Evolutionary conservation across 2,888 invertebrate genomes (phyloP).

Genomic region (Agrochola lota): DNA sequence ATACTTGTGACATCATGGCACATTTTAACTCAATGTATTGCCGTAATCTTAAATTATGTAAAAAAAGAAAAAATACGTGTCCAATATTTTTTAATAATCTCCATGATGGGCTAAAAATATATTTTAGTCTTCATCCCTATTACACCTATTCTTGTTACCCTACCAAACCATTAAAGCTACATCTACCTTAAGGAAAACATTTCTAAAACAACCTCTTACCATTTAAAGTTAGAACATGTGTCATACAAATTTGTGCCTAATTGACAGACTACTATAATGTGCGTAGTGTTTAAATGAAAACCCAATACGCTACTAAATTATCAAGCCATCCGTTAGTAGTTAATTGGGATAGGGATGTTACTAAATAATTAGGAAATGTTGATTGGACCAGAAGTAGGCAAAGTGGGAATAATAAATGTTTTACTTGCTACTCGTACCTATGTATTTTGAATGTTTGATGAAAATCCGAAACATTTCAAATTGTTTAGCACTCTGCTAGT

Average conservation of each 20-base stretch:
- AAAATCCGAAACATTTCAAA: not conserved
- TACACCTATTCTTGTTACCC: not conserved
- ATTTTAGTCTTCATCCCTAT: too few species aligned
- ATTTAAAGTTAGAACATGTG: constrained; percentile 1
- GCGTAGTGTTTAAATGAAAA: constrained; percentile 38
- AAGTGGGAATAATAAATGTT: constrained; percentile 6
- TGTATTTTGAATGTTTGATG: not conserved
- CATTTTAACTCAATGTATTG: too few species aligned
- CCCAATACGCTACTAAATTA: constrained; percentile 37
- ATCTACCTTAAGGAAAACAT: not conserved
- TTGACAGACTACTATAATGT: constrained; percentile 21
- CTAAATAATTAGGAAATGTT: constrained; percentile 22
- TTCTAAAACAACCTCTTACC: not conserved
- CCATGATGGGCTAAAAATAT: too few species aligned
- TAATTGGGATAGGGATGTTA: constrained; percentile 34
- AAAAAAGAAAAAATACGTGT: too few species aligned
- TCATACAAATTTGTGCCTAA: constrained; percentile 28
- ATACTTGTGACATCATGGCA: too few species aligned
- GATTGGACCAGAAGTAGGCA: not conserved
- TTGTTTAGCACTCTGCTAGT: not conserved
- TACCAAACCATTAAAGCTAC: not conserved
- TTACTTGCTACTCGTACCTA: not conserved
- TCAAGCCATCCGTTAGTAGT: constrained; percentile 10
- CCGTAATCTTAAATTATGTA: too few species aligned
- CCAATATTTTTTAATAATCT: too few species aligned